Evolutionary conservation across 2,888 invertebrate species (phyloP).

Genomic region (Mimas tiliae): DNA sequence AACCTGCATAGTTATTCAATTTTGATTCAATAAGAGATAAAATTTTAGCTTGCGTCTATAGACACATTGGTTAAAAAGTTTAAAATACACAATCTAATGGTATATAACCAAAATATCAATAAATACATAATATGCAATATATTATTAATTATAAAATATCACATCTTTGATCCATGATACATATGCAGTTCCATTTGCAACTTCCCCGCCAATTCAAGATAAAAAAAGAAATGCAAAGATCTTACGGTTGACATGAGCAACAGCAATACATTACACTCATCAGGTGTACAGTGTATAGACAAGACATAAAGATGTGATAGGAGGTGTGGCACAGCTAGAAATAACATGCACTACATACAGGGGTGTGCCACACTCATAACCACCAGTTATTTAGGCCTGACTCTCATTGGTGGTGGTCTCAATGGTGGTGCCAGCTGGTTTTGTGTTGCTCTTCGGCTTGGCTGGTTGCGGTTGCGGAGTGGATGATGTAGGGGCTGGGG

Average conservation of each 20-base stretch:
- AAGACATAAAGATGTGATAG: conserved; percentile 59
- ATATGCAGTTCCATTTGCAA: conserved; percentile 68
- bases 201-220: conserved; percentile 54
- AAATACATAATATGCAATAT: conserved; percentile 58
- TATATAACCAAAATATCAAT: conserved; percentile 51
- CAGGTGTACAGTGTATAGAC: conserved; percentile 68
- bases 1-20: conserved; percentile 63
- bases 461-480: conserved; percentile 60
- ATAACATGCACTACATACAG: conserved; percentile 67
- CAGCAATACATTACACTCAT: conserved; percentile 68
- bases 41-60: conserved; percentile 18
- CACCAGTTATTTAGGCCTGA: conserved; percentile 70
- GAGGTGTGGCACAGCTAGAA: conserved; percentile 67
- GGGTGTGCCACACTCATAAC: conserved; percentile 58
- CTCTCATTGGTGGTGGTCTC: conserved; percentile 81
- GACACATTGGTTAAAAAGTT: conserved; percentile 26
- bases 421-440: conserved; percentile 70
- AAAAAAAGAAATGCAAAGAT: conserved; percentile 55
- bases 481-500: conserved; percentile 48
- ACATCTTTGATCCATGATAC: conserved; percentile 79
- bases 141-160: conserved; percentile 75
- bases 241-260: conserved; percentile 47
- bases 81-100: conserved; percentile 50
- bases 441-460: conserved; percentile 62
- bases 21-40: conserved; percentile 18